Base-by-base conservation (phyloP, 2,888 invertebrate species). In the Apamea sordens region DNA sequence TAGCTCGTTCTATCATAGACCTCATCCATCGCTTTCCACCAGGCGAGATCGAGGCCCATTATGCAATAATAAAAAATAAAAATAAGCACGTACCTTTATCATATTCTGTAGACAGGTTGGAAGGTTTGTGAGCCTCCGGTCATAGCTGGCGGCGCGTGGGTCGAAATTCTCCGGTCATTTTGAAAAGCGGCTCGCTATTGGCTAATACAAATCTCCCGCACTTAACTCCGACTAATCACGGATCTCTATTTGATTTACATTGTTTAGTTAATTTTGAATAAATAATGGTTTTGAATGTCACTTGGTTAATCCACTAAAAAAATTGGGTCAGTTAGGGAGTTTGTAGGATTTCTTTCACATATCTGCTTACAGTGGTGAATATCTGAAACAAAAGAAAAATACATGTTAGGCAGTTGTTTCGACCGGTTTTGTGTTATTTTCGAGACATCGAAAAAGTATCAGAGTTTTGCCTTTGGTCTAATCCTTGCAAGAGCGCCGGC, bases 21-120 rank as follows among this genome's bases (percentile, higher is more conserved):
- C 21, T 56, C n/a, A 56, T 11, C n/a, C 56, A 10, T 56, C 4
- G 56, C 24, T n/a, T 56, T 56, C 56, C n/a, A 56, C 11, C 56
- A 56, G 24, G 56, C 24, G 1, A 56, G 56, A 11, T 56, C 56
- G 24, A 56, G 56, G 11, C 1, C 24, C 4, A n/a, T 56, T n/a
- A n/a, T 56, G 3, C 56, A 56, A 56, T 24, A 53, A 21, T 21
- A 53, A 53, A 53, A 2, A 56, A n/a, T 59, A 59, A n/a, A 18
- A 70, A 53, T 41, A 15, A 71, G 21, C n/a, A 88, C 92, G 41
- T 82, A 95, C 95, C 95, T 94, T 91, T 94, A 93, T 95, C 95
- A 95, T 95, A 93, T 87, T 94, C 91, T 90, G 88, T 88, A 85
- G 90, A 88, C 95, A 95, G 95, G 85, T 91, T 93, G 90, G 81